Percentiles rank a stretch among this genome's conserved stretches.
Evolutionary conservation across 2,797 vertebrate species (phyloP).

Genomic region (Todus mexicanus): DNA sequence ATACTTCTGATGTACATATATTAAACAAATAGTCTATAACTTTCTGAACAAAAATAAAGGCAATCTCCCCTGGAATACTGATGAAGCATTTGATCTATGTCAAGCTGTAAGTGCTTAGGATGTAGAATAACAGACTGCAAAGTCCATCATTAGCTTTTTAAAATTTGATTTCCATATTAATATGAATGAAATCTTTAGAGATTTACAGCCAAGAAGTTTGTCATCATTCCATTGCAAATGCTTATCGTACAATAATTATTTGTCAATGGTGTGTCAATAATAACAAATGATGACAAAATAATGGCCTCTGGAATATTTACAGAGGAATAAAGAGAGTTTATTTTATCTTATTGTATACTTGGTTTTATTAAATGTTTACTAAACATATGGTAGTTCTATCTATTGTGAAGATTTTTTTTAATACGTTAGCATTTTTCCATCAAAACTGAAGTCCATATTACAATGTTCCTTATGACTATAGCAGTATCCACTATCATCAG

Average conservation of each 20-base stretch:
- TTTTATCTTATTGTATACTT: neutral
- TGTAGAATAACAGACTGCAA: neutral
- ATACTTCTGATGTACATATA: neutral
- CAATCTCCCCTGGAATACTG: neutral
- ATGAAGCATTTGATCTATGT: neutral
- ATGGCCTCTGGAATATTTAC: neutral
- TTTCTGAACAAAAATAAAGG: neutral
- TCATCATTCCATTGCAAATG: slow-evolving; percentile 1
- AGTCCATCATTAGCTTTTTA: slow-evolving; percentile 12
- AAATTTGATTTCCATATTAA: slow-evolving; percentile 25
- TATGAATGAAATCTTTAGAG: neutral
- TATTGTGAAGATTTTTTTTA: neutral
- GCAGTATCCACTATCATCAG: neutral
- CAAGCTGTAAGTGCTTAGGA: neutral
- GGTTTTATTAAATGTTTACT: neutral
- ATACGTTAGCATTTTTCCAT: neutral
- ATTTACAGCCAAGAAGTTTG: slow-evolving; percentile 27
- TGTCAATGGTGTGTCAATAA: neutral
- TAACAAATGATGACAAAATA: neutral
- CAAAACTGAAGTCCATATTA: neutral
- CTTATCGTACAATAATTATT: neutral
- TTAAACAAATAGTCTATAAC: neutral
- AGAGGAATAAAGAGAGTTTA: neutral
- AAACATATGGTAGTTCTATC: neutral
- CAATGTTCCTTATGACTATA: neutral